Base-by-base conservation (phyloP, 1,140 invertebrate species). In the Conus ventricosus region DNA sequence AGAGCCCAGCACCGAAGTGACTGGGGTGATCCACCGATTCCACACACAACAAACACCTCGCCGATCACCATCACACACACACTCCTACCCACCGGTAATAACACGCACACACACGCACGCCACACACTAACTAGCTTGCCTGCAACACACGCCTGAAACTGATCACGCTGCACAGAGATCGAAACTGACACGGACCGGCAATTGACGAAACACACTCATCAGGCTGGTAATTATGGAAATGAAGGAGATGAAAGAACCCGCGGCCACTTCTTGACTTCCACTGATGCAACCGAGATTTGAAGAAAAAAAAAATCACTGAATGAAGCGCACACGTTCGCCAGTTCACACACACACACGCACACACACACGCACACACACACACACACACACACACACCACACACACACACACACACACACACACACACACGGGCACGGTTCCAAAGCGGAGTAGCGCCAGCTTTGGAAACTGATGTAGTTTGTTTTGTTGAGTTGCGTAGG, bases 391-490 rank as follows among this genome's bases (percentile, higher is more conserved):
- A 78, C 76, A 39, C 80, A 54, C 39, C n/a, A n/a, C n/a, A n/a
- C 78, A 54, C 39, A 78, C 25, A 39, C 78, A 23, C 78, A 54
- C 78, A 54, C 78, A 81, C 78, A 20, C 78, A 54, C 78, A 54
- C 13, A 54, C 78, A 54, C 78, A 23, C 78, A 54, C 78, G 39
- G 11, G 80, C 51, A 81, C 80, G 17, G 39, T 81, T 81, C 80
- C 80, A 81, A 81, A 23, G 17, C 80, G 39, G 39, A 81, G 51
- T 7, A 8, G 51, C 51, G 80, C 80, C 80, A 81, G 51, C 80
- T 81, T 81, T 81, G 25, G 80, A 81, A 81, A 81, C 80, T 81
- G 80, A 81, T 81, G 80, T 81, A 81, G 80, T 81, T 81, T 81
- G 80, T 81, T 81, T 81, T 81, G 80, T 81, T 53, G 27, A 81